Base-by-base conservation (phyloP, 2,113 vertebrate species). In the Gambusia affinis region DNA sequence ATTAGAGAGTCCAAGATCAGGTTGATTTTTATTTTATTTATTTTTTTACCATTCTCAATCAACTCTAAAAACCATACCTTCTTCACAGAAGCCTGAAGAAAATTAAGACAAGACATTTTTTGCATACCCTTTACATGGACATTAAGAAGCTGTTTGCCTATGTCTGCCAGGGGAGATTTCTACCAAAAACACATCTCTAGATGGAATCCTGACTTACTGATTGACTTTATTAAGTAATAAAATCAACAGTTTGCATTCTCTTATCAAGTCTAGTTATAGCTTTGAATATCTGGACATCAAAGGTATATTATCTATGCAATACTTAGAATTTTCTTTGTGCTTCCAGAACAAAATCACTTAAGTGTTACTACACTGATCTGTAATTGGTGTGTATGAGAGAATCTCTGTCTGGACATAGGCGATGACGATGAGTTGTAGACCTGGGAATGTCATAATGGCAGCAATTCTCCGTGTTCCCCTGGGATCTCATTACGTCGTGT, bases 401-500 rank as follows among this genome's bases (percentile, higher is more conserved):
- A 79, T 70, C 66, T 60, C 39, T 63, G 73, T 77, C 57, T 81
- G 4, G 71, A 61, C 44, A 63, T 27, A 75, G 82, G 68, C 61
- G 80, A 78, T 70, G 69, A 60, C 69, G 73, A 63, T 61, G 70
- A 78, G 82, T 64, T 44, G 67, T 76, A 57, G 74, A 85, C 80
- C 76, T 27, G 39, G 66, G 62, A 79, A 65, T 62, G 64, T 57
- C 64, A 62, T 35, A 42, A 74, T 62, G 61, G 35, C 75, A 69
- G 57, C 31, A 4, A 60, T 57, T 42, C 74, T 61, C 65, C 28
- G 4, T 35, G 65, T 84, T 81, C 91, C 87, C 76, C 35, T 2
- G 85, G 85, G 92, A 90, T 44, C 87, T 92, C 85, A 92, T 94
- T 94, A 93, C 77, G 75, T 61, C 8, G n/a, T 28, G 69, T 68